These are phyloP conservation scores for Olivierus martensii DNA, from an alignment of 1,140 invertebrate genomes.

Conservation along the genomic window DNA sequence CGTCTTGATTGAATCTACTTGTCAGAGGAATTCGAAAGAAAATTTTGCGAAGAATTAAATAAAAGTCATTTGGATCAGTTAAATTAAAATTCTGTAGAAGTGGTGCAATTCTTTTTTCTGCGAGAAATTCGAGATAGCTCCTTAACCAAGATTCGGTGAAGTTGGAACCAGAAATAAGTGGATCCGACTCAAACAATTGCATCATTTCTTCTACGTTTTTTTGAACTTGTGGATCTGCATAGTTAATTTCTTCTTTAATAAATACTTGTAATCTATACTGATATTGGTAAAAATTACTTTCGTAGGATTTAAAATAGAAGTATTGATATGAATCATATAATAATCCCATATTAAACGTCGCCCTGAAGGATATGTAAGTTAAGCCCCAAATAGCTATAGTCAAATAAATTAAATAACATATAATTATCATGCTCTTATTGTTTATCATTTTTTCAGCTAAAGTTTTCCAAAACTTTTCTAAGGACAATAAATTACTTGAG, in stretches of 20 bases:
- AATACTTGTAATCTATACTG: slow-evolving; percentile 79
- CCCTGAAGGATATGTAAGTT: too few species aligned
- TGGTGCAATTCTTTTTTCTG: not conserved
- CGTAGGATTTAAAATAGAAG: slow-evolving; percentile 73
- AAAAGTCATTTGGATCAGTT: not conserved
- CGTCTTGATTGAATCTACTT: not conserved
- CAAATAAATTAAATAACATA: too few species aligned
- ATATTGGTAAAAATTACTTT: slow-evolving; percentile 74
- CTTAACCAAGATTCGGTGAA: not conserved
- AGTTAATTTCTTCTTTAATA: slow-evolving; percentile 64
- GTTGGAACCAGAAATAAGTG: slow-evolving; percentile 16
- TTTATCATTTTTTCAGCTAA: too few species aligned
- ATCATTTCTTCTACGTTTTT: slow-evolving; percentile 62
- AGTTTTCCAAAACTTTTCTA: too few species aligned
- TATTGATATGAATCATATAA: slow-evolving; percentile 72
- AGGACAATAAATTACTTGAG: too few species aligned
- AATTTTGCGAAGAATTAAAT: not conserved
- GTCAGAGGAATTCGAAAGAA: not conserved
- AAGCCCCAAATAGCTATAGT: too few species aligned
- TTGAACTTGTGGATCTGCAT: slow-evolving; percentile 64
- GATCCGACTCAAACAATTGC: slow-evolving; percentile 58
- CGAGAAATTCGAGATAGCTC: not conserved
- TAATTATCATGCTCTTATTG: too few species aligned
- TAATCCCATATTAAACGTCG: slow-evolving; percentile 25
- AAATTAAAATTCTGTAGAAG: not conserved